A percentile compares a stretch with the other conserved stretches of the same genome.
Conservation (phyloP, 2,888 invertebrate genomes). For the Agrochola lychnidis region DNA sequence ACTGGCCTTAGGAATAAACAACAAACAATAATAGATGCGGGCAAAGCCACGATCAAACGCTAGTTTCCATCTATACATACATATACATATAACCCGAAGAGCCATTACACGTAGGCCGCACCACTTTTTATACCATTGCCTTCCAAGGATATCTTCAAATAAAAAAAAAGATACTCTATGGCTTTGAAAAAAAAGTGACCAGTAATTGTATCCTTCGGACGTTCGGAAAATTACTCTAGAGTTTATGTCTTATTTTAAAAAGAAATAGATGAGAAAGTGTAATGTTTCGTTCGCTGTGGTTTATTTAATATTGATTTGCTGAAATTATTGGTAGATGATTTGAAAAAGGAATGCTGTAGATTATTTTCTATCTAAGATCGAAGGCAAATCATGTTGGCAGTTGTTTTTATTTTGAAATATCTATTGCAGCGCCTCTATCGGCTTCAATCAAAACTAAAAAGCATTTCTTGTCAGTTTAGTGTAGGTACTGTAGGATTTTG, state of each 20-base stretch:
- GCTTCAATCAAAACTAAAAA: background rate
- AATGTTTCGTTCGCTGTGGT: slow-evolving; percentile 45
- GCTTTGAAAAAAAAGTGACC: slow-evolving; percentile 63
- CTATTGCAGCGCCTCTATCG: background rate
- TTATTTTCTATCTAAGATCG: slow-evolving; percentile 13
- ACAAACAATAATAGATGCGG: background rate
- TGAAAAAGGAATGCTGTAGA: slow-evolving; percentile 31
- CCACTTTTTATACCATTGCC: slow-evolving; percentile 61
- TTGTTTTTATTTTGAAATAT: background rate
- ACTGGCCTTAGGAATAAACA: background rate
- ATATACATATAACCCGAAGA: slow-evolving; percentile 16
- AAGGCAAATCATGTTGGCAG: slow-evolving; percentile 8
- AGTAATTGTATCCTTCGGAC: slow-evolving; percentile 68
- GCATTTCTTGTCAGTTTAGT: background rate
- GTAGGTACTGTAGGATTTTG: background rate
- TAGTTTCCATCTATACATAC: slow-evolving; percentile 14
- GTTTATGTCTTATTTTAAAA: slow-evolving; percentile 50
- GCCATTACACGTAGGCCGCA: slow-evolving; percentile 52
- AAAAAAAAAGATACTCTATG: slow-evolving; percentile 61
- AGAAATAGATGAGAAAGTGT: slow-evolving; percentile 53
- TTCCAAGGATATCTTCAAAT: slow-evolving; percentile 55
- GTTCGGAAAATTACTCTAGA: slow-evolving; percentile 64
- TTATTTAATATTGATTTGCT: slow-evolving; percentile 53
- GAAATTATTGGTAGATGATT: slow-evolving; percentile 43
- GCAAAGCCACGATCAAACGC: slow-evolving; percentile 12